Percentiles rank a stretch among this genome's conserved stretches.
phyloP scores from a whole-genome alignment of 2,797 vertebrate species.

The Potorous gilbertii region DNA sequence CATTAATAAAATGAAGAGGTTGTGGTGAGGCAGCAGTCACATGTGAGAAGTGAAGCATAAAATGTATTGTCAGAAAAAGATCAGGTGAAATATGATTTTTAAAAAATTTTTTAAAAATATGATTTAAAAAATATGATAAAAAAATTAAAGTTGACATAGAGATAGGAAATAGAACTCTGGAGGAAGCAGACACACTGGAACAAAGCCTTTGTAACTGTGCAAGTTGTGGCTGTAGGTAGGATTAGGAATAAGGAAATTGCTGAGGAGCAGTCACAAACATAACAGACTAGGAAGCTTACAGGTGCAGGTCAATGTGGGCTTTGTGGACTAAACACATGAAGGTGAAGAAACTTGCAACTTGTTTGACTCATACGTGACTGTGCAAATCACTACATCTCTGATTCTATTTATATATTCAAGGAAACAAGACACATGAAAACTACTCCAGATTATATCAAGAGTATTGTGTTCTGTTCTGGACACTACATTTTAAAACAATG shows the following conservation, averaged over 20 bases:
- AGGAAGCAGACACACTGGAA: not conserved
- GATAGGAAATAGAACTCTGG: slow-evolving; percentile 62
- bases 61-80: slow-evolving; percentile 34
- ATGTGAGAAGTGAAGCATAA: slow-evolving; percentile 7
- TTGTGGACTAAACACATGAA: not conserved
- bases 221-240: not conserved
- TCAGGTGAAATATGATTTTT: not conserved
- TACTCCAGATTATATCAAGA: slow-evolving; percentile 12
- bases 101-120: not conserved
- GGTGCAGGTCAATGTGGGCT: slow-evolving; percentile 15
- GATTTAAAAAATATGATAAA: not conserved
- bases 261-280: slow-evolving; percentile 1
- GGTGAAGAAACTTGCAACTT: not conserved
- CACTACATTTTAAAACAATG: not conserved
- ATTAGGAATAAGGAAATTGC: not conserved
- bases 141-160: slow-evolving; percentile 46
- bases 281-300: slow-evolving; percentile 16
- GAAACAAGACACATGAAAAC: slow-evolving; percentile 43
- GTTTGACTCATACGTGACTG: not conserved
- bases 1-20: not conserved
- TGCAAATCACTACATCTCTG: slow-evolving; percentile 10
- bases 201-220: not conserved
- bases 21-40: not conserved
- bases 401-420: slow-evolving; percentile 43
- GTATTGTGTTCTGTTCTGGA: not conserved